Percentiles rank a stretch among this genome's conserved stretches.
phyloP scores from a whole-genome alignment of 2,888 invertebrate genomes.

The Lottia scabra region DNA sequence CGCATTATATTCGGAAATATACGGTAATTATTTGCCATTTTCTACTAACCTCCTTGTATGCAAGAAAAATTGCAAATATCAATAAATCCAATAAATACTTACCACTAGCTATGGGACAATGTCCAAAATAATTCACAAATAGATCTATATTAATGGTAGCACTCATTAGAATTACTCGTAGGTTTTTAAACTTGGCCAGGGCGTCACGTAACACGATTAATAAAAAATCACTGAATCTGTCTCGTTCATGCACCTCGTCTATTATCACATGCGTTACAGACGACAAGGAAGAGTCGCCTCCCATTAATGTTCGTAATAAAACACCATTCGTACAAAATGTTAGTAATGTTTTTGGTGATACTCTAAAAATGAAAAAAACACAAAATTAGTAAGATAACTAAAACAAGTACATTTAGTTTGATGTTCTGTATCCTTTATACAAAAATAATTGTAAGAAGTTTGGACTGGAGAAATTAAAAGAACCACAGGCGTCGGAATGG shows the following conservation, averaged over 20 bases:
- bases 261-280: conserved; percentile 82
- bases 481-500: too few relatives aligned
- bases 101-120: conserved; percentile 80
- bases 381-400: too few relatives aligned
- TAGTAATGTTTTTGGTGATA: conserved; percentile 83
- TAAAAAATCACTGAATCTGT: conserved; percentile 92
- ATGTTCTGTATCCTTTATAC: too few relatives aligned
- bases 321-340: conserved; percentile 95
- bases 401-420: too few relatives aligned
- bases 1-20: too few relatives aligned
- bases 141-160: conserved; percentile 89
- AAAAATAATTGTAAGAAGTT: too few relatives aligned
- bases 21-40: too few relatives aligned
- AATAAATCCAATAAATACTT: conserved; percentile 28
- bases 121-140: conserved; percentile 86
- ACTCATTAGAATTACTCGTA: conserved; percentile 92
- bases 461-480: too few relatives aligned
- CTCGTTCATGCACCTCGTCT: conserved; percentile 96
- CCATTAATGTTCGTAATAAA: conserved; percentile 87
- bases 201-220: conserved; percentile 86
- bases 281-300: conserved; percentile 78
- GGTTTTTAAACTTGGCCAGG: conserved; percentile 77
- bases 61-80: too few relatives aligned
- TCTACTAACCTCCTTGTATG: too few relatives aligned
- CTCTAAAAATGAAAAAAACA: conserved; percentile 71